Conservation (phyloP, 2,888 invertebrate genomes). For the Sisyra nigra region DNA sequence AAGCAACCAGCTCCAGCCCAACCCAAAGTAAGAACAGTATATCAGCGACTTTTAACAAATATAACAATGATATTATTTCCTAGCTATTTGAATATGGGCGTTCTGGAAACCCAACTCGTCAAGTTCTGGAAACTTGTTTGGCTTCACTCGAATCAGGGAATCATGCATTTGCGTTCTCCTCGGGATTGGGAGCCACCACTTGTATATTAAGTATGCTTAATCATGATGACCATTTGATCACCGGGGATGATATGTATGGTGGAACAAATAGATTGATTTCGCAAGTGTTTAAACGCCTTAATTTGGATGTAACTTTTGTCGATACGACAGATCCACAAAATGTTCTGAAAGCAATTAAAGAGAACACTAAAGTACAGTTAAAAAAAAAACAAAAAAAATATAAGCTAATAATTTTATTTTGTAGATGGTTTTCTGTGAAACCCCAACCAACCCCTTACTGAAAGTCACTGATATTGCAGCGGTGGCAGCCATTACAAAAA, state of each 20-base stretch:
- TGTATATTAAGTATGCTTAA: conserved; percentile 58
- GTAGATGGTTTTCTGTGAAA: conserved; percentile 76
- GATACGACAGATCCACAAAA: conserved; percentile 54
- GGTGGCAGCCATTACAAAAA: conserved; percentile 39
- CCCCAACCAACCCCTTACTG: conserved; percentile 78
- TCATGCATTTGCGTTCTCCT: conserved; percentile 67
- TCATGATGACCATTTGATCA: conserved; percentile 78
- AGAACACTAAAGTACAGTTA: conserved; percentile 65
- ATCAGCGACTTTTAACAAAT: neutral
- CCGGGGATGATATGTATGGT: conserved; percentile 89
- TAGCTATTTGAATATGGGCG: conserved; percentile 88
- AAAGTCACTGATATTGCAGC: conserved; percentile 67
- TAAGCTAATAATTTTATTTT: conserved; percentile 15
- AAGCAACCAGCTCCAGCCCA: conserved; percentile 76
- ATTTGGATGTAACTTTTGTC: conserved; percentile 58
- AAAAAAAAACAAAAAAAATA: conserved; percentile 5
- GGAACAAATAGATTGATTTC: conserved; percentile 65
- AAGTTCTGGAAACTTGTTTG: conserved; percentile 73
- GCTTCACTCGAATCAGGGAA: conserved; percentile 83
- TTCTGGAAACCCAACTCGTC: conserved; percentile 87
- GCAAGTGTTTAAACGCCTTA: conserved; percentile 39
- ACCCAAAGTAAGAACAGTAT: conserved; percentile 48
- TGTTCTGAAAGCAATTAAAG: conserved; percentile 50
- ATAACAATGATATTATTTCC: conserved; percentile 15
- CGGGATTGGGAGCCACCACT: conserved; percentile 79